These are phyloP conservation scores for Zapornia atra DNA, from an alignment of 2,113 vertebrate genomes.

Conservation along the genomic window DNA sequence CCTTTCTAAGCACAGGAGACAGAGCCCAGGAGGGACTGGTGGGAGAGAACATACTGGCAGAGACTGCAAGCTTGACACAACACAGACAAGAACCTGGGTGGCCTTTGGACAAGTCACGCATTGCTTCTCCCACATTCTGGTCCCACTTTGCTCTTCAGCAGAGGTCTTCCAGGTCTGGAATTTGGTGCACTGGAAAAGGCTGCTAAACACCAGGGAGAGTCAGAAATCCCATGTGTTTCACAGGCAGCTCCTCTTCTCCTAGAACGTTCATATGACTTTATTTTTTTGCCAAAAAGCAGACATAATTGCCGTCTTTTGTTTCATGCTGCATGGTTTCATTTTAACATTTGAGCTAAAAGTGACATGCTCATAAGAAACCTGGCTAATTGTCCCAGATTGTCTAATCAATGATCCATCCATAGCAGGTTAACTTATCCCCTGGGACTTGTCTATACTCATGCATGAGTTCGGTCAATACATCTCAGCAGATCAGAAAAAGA, in stretches of 20 bases:
- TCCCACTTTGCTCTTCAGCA: neutral
- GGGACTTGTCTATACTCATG: neutral
- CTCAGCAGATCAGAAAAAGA: neutral
- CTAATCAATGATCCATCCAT: neutral
- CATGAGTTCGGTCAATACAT: neutral
- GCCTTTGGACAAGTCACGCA: neutral
- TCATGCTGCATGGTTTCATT: neutral
- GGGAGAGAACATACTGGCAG: neutral
- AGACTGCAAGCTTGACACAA: neutral
- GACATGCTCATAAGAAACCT: neutral
- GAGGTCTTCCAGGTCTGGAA: neutral
- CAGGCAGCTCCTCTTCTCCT: neutral
- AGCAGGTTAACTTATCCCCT: neutral
- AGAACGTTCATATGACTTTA: neutral
- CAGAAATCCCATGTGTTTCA: neutral
- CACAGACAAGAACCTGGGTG: neutral
- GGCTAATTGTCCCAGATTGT: neutral
- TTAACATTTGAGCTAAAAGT: neutral
- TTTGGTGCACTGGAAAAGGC: neutral
- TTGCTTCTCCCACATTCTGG: neutral
- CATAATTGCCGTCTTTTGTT: neutral
- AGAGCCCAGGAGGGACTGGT: neutral
- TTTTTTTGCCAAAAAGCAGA: neutral
- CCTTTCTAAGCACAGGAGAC: neutral
- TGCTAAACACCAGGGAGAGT: neutral